Evolutionary conservation across 2,113 vertebrate species (phyloP), one percentile per base, ranked within the genome.

Genomic region (Ictalurus furcatus): DNA sequence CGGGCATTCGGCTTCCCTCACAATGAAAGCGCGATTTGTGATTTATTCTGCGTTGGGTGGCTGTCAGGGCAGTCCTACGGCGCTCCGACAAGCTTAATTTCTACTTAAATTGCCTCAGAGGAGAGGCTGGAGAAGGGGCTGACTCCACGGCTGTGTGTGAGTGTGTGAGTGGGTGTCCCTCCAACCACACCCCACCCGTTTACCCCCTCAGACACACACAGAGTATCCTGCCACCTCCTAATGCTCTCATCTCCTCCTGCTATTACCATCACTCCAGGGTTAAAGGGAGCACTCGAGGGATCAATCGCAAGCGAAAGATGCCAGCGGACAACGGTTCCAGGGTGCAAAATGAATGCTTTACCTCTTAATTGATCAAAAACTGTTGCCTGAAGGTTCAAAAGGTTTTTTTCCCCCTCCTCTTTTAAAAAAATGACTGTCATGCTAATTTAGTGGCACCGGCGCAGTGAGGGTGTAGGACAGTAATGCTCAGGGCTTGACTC

Each of bases 321-420:
- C 87, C 83, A 83, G 86, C 63, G 80, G 92, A 91, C 90, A 90
- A 84, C 90, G 80, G 88, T 89, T 87, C 80, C 54, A 56, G 84
- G 87, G 73, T 84, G 87, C 63, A 83, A 86, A 93, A 91, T 91
- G 89, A 92, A 91, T 80, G 89, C 85, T 84, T 86, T 85, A 86
- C 90, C 89, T 87, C 84, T 84, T 92, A 93, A 91, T 91, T 93
- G 91, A 93, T 93, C 89, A 89, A 93, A 92, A 91, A 91, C 83
- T 90, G 90, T 91, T 90, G 90, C 89, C 84, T 67, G 85, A 76
- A 91, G 91, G 90, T 92, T 93, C 87, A 92, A 91, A 63, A 90
- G 90, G 89, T 89, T 88, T 92, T 90, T 65, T 58, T 30, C 34
- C 17, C 56, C 21, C 54, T 79, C 48, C 54, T 79, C 48, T 79